Base-by-base conservation (phyloP, 2,797 vertebrate species). In the Sebastes nivosus region DNA sequence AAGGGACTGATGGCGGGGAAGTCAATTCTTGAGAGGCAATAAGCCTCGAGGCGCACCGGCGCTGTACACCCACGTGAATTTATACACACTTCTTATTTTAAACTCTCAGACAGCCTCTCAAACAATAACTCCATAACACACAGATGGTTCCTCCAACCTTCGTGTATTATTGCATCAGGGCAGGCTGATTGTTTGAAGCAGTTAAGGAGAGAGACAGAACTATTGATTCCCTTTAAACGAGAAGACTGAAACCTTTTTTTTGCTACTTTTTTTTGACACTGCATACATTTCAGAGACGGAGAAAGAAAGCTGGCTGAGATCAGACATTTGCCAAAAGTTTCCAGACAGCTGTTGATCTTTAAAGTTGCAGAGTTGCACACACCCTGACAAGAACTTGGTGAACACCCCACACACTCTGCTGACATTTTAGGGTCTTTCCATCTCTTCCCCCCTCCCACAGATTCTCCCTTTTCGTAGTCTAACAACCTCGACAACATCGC, bases 181-280 rank as follows among this genome's bases (percentile, higher is more conserved):
- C 63, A 69, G 80, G 14, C 82, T 67, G 82, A 81, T 80, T 86
- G 82, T 91, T 91, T 90, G 84, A 89, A 88, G 87, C 82, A 38
- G 79, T 89, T 90, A 87, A 83, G 72, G 57, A 78, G 54, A 82
- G 84, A 92, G 81, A 90, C 76, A 65, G 77, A 60, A 63, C 61
- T 88, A 92, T 93, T 87, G 91, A 94, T 92, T 91, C 83, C 46
- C 72, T 91, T 92, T 84, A 91, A 92, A 92, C 22, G n/a, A 85
- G 67, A 72, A 77, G 63, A 81, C 69, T 75, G 77, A 77, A 80
- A 79, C 70, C 55, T 34, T 76, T 75, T 76, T 80, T 70, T 50
- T 54, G n/a, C 32, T 16, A n/a, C 55, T 46, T 61, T 81, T 85
- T 85, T 81, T 80, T 69, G 77, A 86, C 75, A 86, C 65, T 67